These are phyloP conservation scores for Phyllotis vaccarum DNA, from an alignment of 2,797 vertebrate species.

Conservation along the genomic window DNA sequence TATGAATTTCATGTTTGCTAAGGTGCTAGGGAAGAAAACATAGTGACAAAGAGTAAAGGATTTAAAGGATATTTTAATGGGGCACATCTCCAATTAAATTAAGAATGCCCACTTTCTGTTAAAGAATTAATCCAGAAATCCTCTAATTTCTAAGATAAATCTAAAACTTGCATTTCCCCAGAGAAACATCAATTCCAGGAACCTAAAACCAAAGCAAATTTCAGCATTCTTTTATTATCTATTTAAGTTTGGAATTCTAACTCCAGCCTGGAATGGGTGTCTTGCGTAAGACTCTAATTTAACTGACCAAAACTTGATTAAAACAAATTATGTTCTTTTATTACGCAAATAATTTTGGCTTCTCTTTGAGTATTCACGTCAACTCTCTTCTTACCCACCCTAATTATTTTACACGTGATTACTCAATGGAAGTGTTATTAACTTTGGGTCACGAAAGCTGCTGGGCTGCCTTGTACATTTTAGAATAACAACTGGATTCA, in stretches of 20 bases:
- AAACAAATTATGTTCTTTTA: background rate
- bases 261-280: background rate
- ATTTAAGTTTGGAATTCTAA: background rate
- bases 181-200: slow-evolving; percentile 16
- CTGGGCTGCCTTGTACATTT: background rate
- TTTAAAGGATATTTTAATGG: background rate
- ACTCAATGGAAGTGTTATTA: background rate
- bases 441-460: background rate
- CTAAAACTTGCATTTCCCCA: background rate
- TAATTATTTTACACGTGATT: background rate
- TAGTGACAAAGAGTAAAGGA: background rate
- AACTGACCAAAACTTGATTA: background rate
- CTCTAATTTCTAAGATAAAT: background rate
- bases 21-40: background rate
- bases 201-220: background rate
- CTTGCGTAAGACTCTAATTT: background rate
- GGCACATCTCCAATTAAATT: background rate
- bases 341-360: background rate
- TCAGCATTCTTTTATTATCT: background rate
- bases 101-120: background rate
- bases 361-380: background rate
- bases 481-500: background rate
- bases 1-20: background rate
- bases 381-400: background rate
- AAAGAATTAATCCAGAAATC: background rate